Percentiles rank a stretch among this genome's conserved stretches.
These are phyloP conservation scores for Plemyria rubiginata DNA, from an alignment of 2,888 invertebrate species.

Conservation along the genomic window DNA sequence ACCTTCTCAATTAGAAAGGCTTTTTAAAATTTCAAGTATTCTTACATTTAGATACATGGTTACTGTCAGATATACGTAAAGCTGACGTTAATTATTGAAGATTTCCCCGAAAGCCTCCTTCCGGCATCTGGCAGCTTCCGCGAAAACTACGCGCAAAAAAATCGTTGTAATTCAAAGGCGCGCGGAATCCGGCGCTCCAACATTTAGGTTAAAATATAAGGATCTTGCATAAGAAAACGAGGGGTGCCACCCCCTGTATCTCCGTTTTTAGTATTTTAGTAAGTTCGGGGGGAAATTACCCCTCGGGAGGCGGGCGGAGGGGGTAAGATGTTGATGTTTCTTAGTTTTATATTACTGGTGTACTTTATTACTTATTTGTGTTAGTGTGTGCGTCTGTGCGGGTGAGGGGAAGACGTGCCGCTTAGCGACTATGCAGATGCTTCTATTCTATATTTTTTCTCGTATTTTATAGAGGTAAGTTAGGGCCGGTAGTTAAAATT, in stretches of 20 bases:
- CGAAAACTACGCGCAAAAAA: slow-evolving; percentile 44
- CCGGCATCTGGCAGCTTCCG: slow-evolving; percentile 30
- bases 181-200: slow-evolving; percentile 54
- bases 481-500: slow-evolving; percentile 46
- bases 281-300: slow-evolving; percentile 83
- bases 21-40: no score
- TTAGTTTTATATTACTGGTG: slow-evolving; percentile 84
- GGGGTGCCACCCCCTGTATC: slow-evolving; percentile 76
- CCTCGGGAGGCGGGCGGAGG: slow-evolving; percentile 58
- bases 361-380: slow-evolving; percentile 84
- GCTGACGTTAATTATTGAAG: slow-evolving; percentile 17
- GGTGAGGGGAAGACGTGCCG: slow-evolving; percentile 57
- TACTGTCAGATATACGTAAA: slow-evolving; percentile 6
- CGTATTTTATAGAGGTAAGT: slow-evolving; percentile 46
- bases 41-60: neutral
- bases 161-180: slow-evolving; percentile 49
- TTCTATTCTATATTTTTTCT: slow-evolving; percentile 44
- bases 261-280: slow-evolving; percentile 86
- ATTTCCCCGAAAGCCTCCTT: slow-evolving; percentile 30
- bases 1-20: no score
- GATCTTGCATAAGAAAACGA: slow-evolving; percentile 84
- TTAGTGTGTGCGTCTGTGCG: slow-evolving; percentile 68
- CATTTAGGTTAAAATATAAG: slow-evolving; percentile 84
- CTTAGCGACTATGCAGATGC: slow-evolving; percentile 77
- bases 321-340: slow-evolving; percentile 84